Percentiles rank a stretch among this genome's conserved stretches.
Evolutionary conservation across 2,113 vertebrate genomes (phyloP).

Genomic region (Corythornis cristatus): DNA sequence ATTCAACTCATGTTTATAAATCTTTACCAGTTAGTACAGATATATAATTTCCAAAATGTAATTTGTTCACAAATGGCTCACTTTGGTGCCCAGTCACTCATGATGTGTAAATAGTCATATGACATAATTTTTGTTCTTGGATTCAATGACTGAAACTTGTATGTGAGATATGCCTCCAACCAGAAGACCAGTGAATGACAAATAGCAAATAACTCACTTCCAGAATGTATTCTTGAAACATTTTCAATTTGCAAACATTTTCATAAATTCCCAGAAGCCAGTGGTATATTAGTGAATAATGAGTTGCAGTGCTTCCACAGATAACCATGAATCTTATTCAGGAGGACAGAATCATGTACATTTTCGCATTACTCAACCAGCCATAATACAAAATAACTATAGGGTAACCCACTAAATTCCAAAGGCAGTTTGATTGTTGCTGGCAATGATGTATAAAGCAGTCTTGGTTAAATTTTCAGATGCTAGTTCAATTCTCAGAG

Average conservation of each 20-base stretch:
- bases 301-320: neutral
- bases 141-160: neutral
- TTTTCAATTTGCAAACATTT: slow-evolving; percentile 39
- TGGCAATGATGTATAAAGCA: neutral
- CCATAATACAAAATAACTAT: neutral
- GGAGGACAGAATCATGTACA: neutral
- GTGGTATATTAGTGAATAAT: neutral
- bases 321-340: neutral
- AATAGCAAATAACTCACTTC: slow-evolving; percentile 34
- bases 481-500: neutral
- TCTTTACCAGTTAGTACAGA: slow-evolving; percentile 20
- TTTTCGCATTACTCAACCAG: slow-evolving; percentile 17
- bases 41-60: slow-evolving; percentile 32
- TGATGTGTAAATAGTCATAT: neutral
- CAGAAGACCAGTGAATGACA: neutral
- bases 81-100: slow-evolving; percentile 7
- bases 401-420: neutral
- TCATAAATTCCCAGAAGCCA: slow-evolving; percentile 29
- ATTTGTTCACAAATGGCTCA: slow-evolving; percentile 36
- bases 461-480: neutral
- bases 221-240: neutral
- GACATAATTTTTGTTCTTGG: slow-evolving; percentile 17
- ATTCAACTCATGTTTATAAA: slow-evolving; percentile 22
- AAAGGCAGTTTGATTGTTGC: neutral
- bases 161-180: neutral